Percentiles rank a stretch among this genome's conserved stretches.
These are phyloP conservation scores for Polia nebulosa DNA, from an alignment of 2,888 invertebrate genomes.

Conservation along the genomic window DNA sequence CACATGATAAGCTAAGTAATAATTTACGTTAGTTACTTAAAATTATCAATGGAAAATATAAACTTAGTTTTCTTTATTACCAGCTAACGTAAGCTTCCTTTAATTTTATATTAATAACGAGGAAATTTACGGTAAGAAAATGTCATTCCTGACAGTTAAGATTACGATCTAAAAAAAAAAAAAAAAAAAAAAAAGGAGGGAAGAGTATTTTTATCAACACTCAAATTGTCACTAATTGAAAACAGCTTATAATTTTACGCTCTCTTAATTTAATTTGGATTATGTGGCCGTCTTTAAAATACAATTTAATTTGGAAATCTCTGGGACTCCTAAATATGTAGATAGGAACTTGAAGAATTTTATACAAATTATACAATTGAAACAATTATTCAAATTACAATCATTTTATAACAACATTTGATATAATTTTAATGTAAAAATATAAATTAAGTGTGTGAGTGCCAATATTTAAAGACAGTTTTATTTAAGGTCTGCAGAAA, in stretches of 20 bases:
- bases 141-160: conserved; percentile 16
- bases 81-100: conserved; percentile 5
- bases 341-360: conserved; percentile 11
- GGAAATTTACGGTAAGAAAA: not conserved
- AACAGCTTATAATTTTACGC: conserved; percentile 70
- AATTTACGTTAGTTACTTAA: not conserved
- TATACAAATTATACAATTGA: conserved; percentile 26
- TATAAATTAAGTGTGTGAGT: not conserved
- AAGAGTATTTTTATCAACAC: conserved; percentile 42
- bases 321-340: conserved; percentile 25
- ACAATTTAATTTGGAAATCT: conserved; percentile 71
- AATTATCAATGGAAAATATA: not conserved
- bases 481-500: too few relatives aligned
- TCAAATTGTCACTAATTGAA: conserved; percentile 71
- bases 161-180: conserved; percentile 39
- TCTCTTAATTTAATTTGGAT: conserved; percentile 74
- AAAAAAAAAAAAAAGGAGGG: too few relatives aligned
- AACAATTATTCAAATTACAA: conserved; percentile 22
- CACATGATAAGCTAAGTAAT: not conserved
- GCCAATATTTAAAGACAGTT: not conserved
- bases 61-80: not conserved
- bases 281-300: conserved; percentile 69
- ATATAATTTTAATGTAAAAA: conserved; percentile 8
- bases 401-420: not conserved
- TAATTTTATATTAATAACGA: conserved; percentile 1